phyloP scores from a whole-genome alignment of 2,888 invertebrate genomes.

The Smittia aterrima region DNA sequence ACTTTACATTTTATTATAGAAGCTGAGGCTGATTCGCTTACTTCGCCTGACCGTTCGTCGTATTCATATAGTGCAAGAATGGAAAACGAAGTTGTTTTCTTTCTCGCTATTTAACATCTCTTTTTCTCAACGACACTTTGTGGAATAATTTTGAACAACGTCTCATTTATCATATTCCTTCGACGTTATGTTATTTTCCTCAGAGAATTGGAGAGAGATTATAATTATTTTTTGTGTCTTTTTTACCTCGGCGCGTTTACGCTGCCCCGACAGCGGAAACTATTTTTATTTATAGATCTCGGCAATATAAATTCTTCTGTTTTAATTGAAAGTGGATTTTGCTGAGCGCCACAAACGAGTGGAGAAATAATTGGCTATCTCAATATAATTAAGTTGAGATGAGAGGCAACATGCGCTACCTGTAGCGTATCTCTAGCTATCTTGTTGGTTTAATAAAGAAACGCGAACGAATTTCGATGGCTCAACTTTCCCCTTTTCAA shows the following conservation, averaged over 20 bases:
- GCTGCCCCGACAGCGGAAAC: too few relatives aligned
- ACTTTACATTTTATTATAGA: conserved; percentile 37
- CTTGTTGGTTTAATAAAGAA: too few relatives aligned
- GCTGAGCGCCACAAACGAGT: not conserved
- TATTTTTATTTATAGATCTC: too few relatives aligned
- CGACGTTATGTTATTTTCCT: conserved; percentile 6
- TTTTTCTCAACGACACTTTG: conserved; percentile 8
- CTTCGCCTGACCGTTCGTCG: not conserved
- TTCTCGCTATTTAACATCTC: conserved; percentile 19
- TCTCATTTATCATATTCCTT: conserved; percentile 35
- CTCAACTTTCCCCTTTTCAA: not conserved
- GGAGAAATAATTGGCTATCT: conserved; percentile 33
- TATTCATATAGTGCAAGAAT: conserved; percentile 8
- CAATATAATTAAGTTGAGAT: conserved; percentile 31
- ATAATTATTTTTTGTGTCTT: conserved; percentile 30
- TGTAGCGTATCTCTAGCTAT: conserved; percentile 8
- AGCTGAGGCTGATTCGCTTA: not conserved
- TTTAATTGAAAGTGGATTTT: conserved; percentile 21
- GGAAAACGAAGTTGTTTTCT: not conserved
- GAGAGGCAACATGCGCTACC: conserved; percentile 19
- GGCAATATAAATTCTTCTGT: not conserved
- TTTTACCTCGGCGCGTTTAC: not conserved
- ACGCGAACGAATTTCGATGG: too few relatives aligned
- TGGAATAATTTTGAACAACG: conserved; percentile 5
- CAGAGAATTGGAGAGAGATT: conserved; percentile 13